Base-by-base conservation (phyloP, 2,888 invertebrate genomes). In the Pseudolycoriella hygida region DNA sequence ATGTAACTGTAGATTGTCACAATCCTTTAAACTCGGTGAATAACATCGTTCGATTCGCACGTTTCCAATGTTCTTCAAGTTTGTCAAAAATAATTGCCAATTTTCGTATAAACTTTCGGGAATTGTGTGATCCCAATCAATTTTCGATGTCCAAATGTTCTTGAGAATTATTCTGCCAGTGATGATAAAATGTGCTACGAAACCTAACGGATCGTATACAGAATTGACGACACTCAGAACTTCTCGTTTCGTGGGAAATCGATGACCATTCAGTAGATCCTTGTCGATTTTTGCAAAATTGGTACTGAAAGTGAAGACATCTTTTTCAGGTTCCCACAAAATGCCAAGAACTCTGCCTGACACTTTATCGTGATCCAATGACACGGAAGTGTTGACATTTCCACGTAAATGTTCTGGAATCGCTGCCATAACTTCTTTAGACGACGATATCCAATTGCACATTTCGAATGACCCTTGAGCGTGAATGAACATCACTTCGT, bases 171-270 rank as follows among this genome's bases (percentile, higher is more conserved):
- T 42, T 42, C 42, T 17, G 6, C 45, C 45, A 30, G 45, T 45
- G 17, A 47, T 45, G 12, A 42, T 38, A 15, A 47, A 25, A 15
- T n/a, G 42, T 30, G 47, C 37, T 14, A 47, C 37, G n/a, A 47
- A 31, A 10, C 47, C 47, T n/a, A 47, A n/a, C 25, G 47, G 47
- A 41, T 47, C 47, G 25, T 42, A 47, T 6, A 3, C 41, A 12
- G 10, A 34, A 14, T 12, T 34, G n/a, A 34, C 34, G 11, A 34
- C 11, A 8, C 11, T 5, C 15, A 34, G 11, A 34, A 34, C 15
- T 12, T 34, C 34, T 12, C 34, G 12, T 14, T 34, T 34, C 15
- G 34, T 34, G 11, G 34, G 34, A 8, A 12, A 3, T 14, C 34
- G 5, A 14, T 34, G 4, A 12, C 34, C 34, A 34, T 12, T 5